Conservation (phyloP, 1,140 invertebrate genomes). For the Aphaenogaster ashmeadi region DNA sequence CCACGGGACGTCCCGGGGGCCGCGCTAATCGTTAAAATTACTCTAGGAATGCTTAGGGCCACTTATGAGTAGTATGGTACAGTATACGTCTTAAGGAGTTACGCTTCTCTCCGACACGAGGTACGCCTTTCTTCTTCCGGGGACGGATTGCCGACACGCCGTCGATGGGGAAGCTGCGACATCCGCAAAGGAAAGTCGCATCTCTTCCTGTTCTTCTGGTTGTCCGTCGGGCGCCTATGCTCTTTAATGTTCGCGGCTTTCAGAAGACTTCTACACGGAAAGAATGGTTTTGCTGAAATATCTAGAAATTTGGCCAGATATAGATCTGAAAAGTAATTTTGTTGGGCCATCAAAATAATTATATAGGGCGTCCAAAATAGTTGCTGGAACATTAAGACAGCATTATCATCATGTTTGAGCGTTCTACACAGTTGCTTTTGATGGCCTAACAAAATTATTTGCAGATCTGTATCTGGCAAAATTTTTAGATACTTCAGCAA, state of each 20-base stretch:
- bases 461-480: no score
- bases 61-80: constrained; percentile 84
- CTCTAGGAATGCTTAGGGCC: constrained; percentile 82
- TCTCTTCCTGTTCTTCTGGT: neutral
- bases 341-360: no score
- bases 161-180: neutral
- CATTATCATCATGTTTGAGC: no score
- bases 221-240: neutral
- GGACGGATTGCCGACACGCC: constrained; percentile 59
- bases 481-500: no score
- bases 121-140: constrained; percentile 64
- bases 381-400: no score
- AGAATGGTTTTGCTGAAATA: no score
- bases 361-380: no score
- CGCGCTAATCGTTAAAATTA: constrained; percentile 77
- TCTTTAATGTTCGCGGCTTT: neutral
- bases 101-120: constrained; percentile 81
- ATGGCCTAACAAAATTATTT: no score
- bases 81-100: constrained; percentile 84
- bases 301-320: no score
- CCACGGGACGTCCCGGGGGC: constrained; percentile 45
- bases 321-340: no score
- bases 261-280: neutral
- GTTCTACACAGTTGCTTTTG: no score
- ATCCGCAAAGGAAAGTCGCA: neutral